These are phyloP conservation scores for Microcebus ravelobensis DNA, from an alignment of 2,113 vertebrate species.

Conservation along the genomic window DNA sequence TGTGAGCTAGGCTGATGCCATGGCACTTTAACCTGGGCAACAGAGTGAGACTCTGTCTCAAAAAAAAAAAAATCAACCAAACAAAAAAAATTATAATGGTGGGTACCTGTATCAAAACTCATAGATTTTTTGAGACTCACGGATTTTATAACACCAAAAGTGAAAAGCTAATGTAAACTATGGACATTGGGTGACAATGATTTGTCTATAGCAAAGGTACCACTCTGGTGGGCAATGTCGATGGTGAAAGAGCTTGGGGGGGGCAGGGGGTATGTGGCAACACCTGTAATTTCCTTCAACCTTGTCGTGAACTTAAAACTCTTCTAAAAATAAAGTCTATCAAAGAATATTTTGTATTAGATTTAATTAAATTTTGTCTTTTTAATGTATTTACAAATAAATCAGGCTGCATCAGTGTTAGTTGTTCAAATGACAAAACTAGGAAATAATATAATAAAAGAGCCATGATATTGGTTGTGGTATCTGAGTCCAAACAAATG, in stretches of 20 bases:
- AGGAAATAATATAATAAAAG: background rate
- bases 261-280: fast-evolving
- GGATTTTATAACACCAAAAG: background rate
- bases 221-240: background rate
- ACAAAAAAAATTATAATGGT: background rate
- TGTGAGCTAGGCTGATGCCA: no score
- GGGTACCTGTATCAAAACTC: background rate
- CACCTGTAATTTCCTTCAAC: background rate
- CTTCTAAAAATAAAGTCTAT: background rate
- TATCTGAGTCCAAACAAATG: background rate
- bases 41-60: no score
- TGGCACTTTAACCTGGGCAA: no score
- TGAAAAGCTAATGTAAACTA: background rate
- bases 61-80: no score
- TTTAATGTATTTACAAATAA: background rate
- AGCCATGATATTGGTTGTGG: background rate
- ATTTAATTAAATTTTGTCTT: background rate
- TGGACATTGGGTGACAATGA: background rate
- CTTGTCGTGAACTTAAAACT: background rate
- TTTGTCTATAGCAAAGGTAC: background rate
- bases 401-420: background rate
- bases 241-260: no score
- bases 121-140: background rate
- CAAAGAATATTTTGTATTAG: background rate
- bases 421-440: background rate